phyloP scores from a whole-genome alignment of 1,140 invertebrate species.

The Orius insidiosus region DNA sequence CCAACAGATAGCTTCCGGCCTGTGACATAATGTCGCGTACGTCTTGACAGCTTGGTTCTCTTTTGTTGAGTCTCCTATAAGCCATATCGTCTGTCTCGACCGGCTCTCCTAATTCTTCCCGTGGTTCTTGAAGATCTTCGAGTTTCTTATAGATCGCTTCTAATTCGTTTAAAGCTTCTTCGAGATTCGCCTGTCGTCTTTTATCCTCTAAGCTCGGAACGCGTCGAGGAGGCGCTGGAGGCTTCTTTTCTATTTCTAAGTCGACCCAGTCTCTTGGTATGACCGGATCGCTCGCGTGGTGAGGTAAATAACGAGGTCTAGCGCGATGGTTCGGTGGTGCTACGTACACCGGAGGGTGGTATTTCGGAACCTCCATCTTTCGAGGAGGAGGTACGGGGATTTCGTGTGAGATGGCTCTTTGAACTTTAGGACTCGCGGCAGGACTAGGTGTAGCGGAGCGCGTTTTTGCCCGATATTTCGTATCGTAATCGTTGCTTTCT shows the following conservation, averaged over 20 bases:
- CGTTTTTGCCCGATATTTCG: conserved; percentile 18
- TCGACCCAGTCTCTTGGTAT: conserved; percentile 9
- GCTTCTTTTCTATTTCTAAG: conserved; percentile 8
- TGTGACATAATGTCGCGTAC: conserved; percentile 38
- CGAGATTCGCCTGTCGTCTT: conserved; percentile 52
- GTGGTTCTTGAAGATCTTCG: conserved; percentile 55
- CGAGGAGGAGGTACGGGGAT: conserved; percentile 1
- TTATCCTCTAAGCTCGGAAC: conserved; percentile 18
- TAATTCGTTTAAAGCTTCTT: conserved; percentile 70
- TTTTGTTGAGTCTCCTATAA: conserved; percentile 42
- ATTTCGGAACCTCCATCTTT: conserved; percentile 5
- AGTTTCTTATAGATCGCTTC: conserved; percentile 79
- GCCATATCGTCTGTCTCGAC: conserved; percentile 59
- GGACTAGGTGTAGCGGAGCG: conserved; percentile 22
- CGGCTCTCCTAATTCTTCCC: conserved; percentile 4
- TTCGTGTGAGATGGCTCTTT: conserved; percentile 11
- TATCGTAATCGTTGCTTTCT: conserved; percentile 23
- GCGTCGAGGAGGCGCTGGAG: conserved; percentile 17
- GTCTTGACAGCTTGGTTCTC: conserved; percentile 23
- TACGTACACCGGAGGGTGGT: conserved; percentile 2
- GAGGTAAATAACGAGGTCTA: conserved; percentile 1
- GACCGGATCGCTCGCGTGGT: conserved; percentile 2
- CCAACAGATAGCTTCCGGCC: conserved; percentile 52
- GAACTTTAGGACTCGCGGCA: conserved; percentile 18
- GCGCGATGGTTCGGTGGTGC: not conserved